phyloP scores from a whole-genome alignment of 1,140 invertebrate species.

The Paraescarpia echinospica region DNA sequence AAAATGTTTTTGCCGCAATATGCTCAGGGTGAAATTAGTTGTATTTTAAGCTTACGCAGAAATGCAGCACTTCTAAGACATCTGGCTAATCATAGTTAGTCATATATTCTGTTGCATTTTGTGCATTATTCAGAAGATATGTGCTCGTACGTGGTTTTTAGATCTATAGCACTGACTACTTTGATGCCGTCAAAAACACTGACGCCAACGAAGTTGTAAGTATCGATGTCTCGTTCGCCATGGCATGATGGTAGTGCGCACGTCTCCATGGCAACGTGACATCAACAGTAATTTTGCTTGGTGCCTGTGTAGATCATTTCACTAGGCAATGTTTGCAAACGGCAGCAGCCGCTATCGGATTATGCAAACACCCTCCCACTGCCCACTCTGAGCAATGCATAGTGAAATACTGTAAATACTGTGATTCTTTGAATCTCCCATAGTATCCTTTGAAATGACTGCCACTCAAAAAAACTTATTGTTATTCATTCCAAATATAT shows the following conservation, averaged over 20 bases:
- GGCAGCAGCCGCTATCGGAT: neutral
- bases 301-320: neutral
- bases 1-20: neutral
- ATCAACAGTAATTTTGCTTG: neutral
- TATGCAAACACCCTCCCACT: neutral
- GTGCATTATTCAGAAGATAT: neutral
- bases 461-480: no score
- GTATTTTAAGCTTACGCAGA: neutral
- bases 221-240: neutral
- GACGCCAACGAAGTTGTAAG: neutral
- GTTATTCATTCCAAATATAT: no score
- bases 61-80: neutral
- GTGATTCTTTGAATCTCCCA: no score
- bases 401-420: neutral
- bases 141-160: neutral
- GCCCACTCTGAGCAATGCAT: neutral
- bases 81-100: neutral
- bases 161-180: slow-evolving; percentile 1
- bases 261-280: neutral
- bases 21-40: neutral
- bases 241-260: neutral
- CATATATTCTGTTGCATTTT: neutral
- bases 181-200: neutral
- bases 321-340: neutral
- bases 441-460: no score